Conservation (phyloP, 2,797 vertebrate genomes). For the Podarcis siculus region DNA sequence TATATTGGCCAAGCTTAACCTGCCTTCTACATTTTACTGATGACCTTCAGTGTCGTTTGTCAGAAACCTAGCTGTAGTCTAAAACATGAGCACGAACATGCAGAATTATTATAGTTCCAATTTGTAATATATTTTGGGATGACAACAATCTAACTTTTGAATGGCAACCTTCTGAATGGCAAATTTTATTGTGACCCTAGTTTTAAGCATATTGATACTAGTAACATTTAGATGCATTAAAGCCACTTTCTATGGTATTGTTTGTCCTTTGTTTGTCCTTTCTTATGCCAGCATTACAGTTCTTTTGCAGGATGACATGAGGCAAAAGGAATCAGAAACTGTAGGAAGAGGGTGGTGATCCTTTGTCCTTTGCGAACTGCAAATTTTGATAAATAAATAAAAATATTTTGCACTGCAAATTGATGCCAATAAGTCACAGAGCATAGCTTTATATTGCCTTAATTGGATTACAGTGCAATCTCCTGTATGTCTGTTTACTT, state of each 20-base stretch:
- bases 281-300: background rate
- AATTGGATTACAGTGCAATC: background rate
- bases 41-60: background rate
- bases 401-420: background rate
- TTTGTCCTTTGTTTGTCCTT: conserved; percentile 35
- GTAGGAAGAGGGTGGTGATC: background rate
- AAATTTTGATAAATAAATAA: too few species aligned
- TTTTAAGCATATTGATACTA: conserved; percentile 20
- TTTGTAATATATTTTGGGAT: conserved; percentile 9
- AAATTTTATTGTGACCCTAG: conserved; percentile 15
- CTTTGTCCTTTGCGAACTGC: background rate
- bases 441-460: background rate
- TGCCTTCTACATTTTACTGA: background rate
- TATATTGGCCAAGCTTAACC: conserved; percentile 15
- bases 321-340: background rate
- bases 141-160: background rate
- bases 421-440: background rate
- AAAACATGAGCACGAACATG: background rate
- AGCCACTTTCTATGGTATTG: conserved; percentile 8
- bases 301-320: background rate
- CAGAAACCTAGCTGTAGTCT: conserved; percentile 1
- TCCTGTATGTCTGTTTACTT: background rate
- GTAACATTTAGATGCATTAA: conserved; percentile 30
- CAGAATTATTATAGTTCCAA: background rate
- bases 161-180: conserved; percentile 14